These are phyloP conservation scores for Acleris emargana DNA, from an alignment of 2,888 invertebrate genomes.

Conservation along the genomic window DNA sequence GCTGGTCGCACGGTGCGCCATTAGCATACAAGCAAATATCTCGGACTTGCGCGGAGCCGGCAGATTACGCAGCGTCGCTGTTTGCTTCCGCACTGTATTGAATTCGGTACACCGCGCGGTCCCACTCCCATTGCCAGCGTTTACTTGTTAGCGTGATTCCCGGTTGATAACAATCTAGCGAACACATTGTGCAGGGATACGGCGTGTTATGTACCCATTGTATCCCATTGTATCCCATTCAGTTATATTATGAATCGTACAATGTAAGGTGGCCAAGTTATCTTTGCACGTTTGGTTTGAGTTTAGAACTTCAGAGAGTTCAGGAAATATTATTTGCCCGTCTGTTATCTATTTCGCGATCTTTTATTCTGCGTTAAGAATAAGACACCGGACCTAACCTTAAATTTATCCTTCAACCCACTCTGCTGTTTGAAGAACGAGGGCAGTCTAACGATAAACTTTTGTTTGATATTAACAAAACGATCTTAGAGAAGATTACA, in stretches of 20 bases:
- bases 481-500: no score
- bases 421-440: no score
- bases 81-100: constrained; percentile 77
- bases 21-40: constrained; percentile 82
- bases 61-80: constrained; percentile 63
- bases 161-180: constrained; percentile 72
- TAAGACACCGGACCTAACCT: no score
- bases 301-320: no score
- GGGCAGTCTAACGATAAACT: no score
- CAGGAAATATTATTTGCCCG: no score
- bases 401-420: no score
- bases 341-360: no score
- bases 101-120: constrained; percentile 67
- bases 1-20: constrained; percentile 75
- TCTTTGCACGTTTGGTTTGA: no score
- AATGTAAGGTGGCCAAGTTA: constrained; percentile 28
- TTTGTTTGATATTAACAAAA: no score
- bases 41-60: constrained; percentile 68
- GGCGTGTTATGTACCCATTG: constrained; percentile 43
- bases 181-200: constrained; percentile 52
- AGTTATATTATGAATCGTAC: constrained; percentile 38
- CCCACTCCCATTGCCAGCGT: constrained; percentile 70
- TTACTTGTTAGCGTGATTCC: constrained; percentile 78
- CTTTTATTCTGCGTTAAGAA: no score
- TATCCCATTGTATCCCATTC: constrained; percentile 39